Evolutionary conservation across 2,888 invertebrate genomes (phyloP).

Genomic region (Agonopterix alstromeriana): DNA sequence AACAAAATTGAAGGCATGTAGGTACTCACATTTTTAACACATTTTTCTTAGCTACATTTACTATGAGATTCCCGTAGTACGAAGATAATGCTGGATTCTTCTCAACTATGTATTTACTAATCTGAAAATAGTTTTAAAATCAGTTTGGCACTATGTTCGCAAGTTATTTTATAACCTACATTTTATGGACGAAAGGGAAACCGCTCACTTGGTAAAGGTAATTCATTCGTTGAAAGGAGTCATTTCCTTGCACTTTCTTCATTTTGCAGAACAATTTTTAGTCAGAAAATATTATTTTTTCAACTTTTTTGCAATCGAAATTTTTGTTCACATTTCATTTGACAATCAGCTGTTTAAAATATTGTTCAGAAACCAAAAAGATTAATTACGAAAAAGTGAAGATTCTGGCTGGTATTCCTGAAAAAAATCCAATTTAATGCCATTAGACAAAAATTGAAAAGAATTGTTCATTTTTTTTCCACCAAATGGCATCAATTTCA

Average conservation of each 20-base stretch:
- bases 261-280: slow-evolving; percentile 26
- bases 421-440: no score
- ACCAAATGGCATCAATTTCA: no score
- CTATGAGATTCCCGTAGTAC: slow-evolving; percentile 73
- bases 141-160: not conserved
- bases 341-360: no score
- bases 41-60: slow-evolving; percentile 76
- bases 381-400: no score
- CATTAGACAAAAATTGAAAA: no score
- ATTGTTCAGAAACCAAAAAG: no score
- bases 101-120: slow-evolving; percentile 61
- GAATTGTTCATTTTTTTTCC: no score
- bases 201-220: slow-evolving; percentile 79
- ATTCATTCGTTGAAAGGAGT: slow-evolving; percentile 82
- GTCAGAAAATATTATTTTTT: not conserved
- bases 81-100: slow-evolving; percentile 61
- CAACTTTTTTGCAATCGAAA: no score
- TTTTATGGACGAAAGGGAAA: not conserved
- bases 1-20: not conserved
- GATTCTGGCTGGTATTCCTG: no score
- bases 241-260: slow-evolving; percentile 80
- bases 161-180: not conserved
- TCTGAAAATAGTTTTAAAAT: slow-evolving; percentile 42
- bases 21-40: slow-evolving; percentile 75
- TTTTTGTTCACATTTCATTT: no score